Base-by-base conservation (phyloP, 2,797 vertebrate species). In the Mus spretus region DNA sequence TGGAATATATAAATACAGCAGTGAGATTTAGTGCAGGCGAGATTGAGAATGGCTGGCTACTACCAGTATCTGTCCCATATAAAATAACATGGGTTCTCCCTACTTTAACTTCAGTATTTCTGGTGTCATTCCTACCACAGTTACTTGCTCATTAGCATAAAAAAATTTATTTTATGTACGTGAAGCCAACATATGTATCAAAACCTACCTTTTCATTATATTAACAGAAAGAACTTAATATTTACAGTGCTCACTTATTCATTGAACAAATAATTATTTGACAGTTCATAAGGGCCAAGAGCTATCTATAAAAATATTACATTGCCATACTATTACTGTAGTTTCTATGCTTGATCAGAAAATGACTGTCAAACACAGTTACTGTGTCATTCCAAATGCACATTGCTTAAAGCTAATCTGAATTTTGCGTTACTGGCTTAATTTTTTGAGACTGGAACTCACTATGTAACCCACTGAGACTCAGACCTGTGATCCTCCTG, bases 201-300 rank as follows among this genome's bases (percentile, higher is more conserved):
- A 93, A 96, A 59, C 26, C 34, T 63, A 22, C 14, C n/a, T 59
- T 37, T 17, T 47, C 17, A 50, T 96, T 83, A 61, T 70, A 47
- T 75, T 44, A 63, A 65, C 34, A 44, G 50, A 91, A 63, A 65
- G 7, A 78, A 86, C 55, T 82, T n/a, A 81, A 65, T 94, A 86
- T 89, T 93, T 96, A 88, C 2, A 95, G 37, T 72, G 20, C 94
- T 95, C 61, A 89, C 81, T 91, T 77, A 70, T 70, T 79, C 31
- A 88, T 80, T 93, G n/a, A 75, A 7, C 65, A 94, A 90, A 77
- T 96, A 87, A 78, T 93, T 93, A 80, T 83, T 95, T 81, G 59
- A 44, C 4, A 40, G 37, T 22, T 94, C 20, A 80, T 83, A 31
- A 75, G 72, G 28, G 9, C 26, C 77, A 75, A 70, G 91, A 31